Base-by-base conservation (phyloP, 1,140 invertebrate genomes). In the Zaprionus africanus region DNA sequence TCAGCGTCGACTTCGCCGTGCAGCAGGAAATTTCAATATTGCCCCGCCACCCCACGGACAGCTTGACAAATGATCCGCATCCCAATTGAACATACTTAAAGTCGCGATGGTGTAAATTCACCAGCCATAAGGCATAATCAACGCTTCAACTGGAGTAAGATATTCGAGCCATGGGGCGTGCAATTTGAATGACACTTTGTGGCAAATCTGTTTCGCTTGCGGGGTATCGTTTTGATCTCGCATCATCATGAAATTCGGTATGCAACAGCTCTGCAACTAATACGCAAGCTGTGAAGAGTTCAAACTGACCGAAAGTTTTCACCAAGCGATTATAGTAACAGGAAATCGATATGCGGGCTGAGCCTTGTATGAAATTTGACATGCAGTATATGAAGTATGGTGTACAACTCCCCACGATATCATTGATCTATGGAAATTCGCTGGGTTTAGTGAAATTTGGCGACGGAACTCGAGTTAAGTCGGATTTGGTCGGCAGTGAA, bases 11-110 rank as follows among this genome's bases (percentile, higher is more conserved):
- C 6, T 46, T 9, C 5, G 38, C 5, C 43, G 19, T 28, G 19
- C 26, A 53, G 36, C 49, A 26, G 49, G 61, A 64, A 64, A 64
- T 54, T 36, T 63, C 19, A 17, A 53, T 36, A 15, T 24, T 51
- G 24, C 22, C 5, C 58, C 26, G 31, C 31, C 9, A 34, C 31
- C 9, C 28, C 15, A 15, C 13, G 15, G 22, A 43, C 34, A 46
- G 12, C 26, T 43, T 26, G 31, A 60, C 59, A 46, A 17, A 43
- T n/a, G 24, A 59, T 34, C 34, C 34, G 34, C n/a, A 2, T 11
- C 24, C 19, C 19, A 43, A 46, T 43, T 60, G n/a, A 24, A 15
- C 38, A 60, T n/a, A 26, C 59, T 46, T 61, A 12, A 24, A 61
- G n/a, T 26, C 13, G n/a, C 41, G 6, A 17, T 41, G 38, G 38